These are phyloP conservation scores for Eutrigla gurnardus DNA, from an alignment of 2,797 vertebrate species.

Conservation along the genomic window DNA sequence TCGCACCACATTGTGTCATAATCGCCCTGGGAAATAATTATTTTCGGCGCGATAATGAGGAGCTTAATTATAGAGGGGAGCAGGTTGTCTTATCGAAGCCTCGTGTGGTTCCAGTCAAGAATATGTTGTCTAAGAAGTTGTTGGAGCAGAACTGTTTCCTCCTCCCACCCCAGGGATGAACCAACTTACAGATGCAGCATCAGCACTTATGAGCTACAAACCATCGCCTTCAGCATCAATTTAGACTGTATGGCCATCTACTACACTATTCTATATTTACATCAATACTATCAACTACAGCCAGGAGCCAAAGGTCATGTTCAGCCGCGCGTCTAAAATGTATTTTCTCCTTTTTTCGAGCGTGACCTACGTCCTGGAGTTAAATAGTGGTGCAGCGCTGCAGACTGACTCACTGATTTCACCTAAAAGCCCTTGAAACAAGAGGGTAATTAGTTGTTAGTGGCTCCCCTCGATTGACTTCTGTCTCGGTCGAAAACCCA, in stretches of 20 bases:
- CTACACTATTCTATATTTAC: constrained; percentile 23
- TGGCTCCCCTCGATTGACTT: constrained; percentile 27
- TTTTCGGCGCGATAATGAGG: constrained; percentile 54
- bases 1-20: constrained; percentile 10
- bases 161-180: constrained; percentile 37
- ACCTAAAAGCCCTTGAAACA: constrained; percentile 38
- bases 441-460: constrained; percentile 21
- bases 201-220: constrained; percentile 57
- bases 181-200: constrained; percentile 51
- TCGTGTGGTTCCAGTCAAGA: constrained; percentile 24
- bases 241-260: constrained; percentile 10
- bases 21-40: constrained; percentile 55
- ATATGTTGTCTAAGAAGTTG: constrained; percentile 36
- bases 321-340: constrained; percentile 5
- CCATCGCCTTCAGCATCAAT: constrained; percentile 42
- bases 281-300: constrained; percentile 37
- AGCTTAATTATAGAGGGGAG: constrained; percentile 53
- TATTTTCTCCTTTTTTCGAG: constrained; percentile 26
- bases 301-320: constrained; percentile 1
- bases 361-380: constrained; percentile 36
- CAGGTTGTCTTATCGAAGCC: constrained; percentile 42
- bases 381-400: constrained; percentile 11
- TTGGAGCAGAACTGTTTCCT: constrained; percentile 38
- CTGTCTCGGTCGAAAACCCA: neutral
- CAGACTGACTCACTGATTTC: constrained; percentile 25